Conservation (phyloP, 2,888 invertebrate species). For the Psococerastis gibbosa region DNA sequence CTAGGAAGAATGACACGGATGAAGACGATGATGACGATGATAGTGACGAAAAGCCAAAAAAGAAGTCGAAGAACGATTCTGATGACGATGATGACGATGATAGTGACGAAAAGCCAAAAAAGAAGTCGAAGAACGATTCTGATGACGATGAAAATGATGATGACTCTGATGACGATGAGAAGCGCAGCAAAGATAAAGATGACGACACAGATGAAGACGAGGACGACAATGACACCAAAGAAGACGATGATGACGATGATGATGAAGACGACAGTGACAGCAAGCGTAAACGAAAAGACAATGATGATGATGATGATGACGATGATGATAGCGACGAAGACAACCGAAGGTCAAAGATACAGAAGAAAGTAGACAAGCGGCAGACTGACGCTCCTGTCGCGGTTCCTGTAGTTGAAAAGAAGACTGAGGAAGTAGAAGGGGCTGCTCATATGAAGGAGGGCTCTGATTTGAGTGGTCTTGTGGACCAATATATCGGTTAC, state of each 20-base stretch:
- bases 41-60: neutral
- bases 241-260: conserved; percentile 3
- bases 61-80: neutral
- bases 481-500: too few relatives aligned
- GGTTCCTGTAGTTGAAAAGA: too few relatives aligned
- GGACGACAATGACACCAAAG: neutral
- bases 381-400: too few relatives aligned
- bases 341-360: too few relatives aligned
- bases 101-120: neutral
- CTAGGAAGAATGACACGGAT: conserved; percentile 1
- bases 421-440: too few relatives aligned
- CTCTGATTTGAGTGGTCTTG: too few relatives aligned
- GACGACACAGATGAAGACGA: conserved; percentile 5
- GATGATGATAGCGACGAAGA: conserved; percentile 1
- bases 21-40: conserved; percentile 3
- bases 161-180: neutral
- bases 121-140: neutral
- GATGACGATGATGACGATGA: conserved; percentile 7
- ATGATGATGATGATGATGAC: neutral
- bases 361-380: too few relatives aligned
- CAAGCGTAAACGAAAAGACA: neutral
- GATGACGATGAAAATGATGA: conserved; percentile 3
- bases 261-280: conserved; percentile 1
- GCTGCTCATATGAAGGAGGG: too few relatives aligned
- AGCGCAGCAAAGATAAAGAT: neutral